Evolutionary conservation across 2,888 invertebrate species (phyloP).

Genomic region (Leptinotarsa tumamoca): DNA sequence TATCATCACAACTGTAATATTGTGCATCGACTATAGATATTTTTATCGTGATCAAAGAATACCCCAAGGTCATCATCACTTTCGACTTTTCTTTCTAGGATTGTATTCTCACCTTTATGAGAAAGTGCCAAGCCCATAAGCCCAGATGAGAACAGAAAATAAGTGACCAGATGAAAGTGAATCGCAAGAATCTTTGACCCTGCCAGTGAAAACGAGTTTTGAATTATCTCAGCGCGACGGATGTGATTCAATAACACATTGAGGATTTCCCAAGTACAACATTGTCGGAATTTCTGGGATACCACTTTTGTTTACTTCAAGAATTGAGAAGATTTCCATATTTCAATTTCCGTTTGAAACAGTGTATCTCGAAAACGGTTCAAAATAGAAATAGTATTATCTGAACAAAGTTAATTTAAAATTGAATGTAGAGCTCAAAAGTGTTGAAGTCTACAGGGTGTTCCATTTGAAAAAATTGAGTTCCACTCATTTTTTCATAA

Average conservation of each 20-base stretch:
- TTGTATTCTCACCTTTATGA: constrained; percentile 3
- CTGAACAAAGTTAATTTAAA: no score
- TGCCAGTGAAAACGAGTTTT: constrained; percentile 17
- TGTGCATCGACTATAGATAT: not conserved
- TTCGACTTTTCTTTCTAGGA: not conserved
- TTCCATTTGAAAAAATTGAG: no score
- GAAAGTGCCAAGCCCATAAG: constrained; percentile 46
- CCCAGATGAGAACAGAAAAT: constrained; percentile 27
- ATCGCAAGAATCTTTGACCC: constrained; percentile 27
- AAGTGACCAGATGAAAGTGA: constrained; percentile 41
- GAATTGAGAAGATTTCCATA: not conserved
- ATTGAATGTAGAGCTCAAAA: no score
- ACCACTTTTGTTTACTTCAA: no score
- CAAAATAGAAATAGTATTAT: no score
- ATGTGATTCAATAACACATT: not conserved
- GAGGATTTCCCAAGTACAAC: not conserved
- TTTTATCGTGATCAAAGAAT: not conserved
- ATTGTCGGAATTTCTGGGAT: no score
- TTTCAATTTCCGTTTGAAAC: no score
- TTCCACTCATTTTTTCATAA: no score
- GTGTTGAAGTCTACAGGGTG: no score
- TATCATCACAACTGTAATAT: not conserved
- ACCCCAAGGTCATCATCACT: constrained; percentile 8
- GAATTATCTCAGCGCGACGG: constrained; percentile 7
- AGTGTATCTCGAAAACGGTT: no score